Conservation (phyloP, 2,888 invertebrate species). For the Oegoconia quadripuncta region DNA sequence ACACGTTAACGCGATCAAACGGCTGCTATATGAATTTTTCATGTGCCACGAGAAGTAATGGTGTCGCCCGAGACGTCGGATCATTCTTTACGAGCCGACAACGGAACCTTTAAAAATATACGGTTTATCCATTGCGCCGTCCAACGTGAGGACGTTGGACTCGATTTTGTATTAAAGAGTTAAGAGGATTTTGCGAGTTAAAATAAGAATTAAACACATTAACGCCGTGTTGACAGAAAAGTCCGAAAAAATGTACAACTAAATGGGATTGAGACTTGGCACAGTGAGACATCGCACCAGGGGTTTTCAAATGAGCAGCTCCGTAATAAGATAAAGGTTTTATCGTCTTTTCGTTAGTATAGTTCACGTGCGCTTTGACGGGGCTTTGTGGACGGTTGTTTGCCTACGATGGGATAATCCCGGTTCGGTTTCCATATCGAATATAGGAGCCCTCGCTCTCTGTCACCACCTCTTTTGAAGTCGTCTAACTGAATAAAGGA, state of each 20-base stretch:
- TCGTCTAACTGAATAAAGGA: constrained; percentile 42
- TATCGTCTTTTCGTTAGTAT: constrained; percentile 72
- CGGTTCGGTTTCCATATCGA: constrained; percentile 52
- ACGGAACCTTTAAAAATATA: constrained; percentile 67
- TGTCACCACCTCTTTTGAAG: constrained; percentile 46
- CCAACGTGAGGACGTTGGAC: neutral
- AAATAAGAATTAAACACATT: constrained; percentile 20
- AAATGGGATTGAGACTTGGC: constrained; percentile 32
- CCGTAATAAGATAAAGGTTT: constrained; percentile 75
- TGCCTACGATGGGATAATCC: constrained; percentile 67
- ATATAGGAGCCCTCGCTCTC: constrained; percentile 37
- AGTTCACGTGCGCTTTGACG: constrained; percentile 54
- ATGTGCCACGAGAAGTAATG: constrained; percentile 70
- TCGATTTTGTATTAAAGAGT: neutral
- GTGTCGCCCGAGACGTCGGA: constrained; percentile 65
- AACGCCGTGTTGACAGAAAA: constrained; percentile 12
- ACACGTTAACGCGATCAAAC: constrained; percentile 65
- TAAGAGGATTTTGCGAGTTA: neutral
- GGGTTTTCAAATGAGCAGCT: constrained; percentile 36
- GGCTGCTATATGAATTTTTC: constrained; percentile 72
- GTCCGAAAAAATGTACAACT: constrained; percentile 18
- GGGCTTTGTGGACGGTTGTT: constrained; percentile 61
- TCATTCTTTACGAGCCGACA: constrained; percentile 77
- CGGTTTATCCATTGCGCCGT: constrained; percentile 39
- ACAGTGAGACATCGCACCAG: constrained; percentile 28